Base-by-base conservation (phyloP, 1,140 invertebrate genomes). In the Pseudomyrmex gracilis region DNA sequence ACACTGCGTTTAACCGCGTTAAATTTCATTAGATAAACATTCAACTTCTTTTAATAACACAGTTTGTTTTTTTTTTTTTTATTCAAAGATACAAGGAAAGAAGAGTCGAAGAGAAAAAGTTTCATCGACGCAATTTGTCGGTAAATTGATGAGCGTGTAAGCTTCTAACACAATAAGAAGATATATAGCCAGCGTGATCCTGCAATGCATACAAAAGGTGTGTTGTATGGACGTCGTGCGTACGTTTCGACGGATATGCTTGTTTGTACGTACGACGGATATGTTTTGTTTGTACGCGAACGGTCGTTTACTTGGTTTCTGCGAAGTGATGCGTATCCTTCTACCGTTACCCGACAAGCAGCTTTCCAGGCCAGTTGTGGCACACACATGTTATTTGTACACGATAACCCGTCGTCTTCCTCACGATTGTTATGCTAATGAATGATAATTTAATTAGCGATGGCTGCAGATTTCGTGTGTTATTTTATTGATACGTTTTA, bases 311-410 rank as follows among this genome's bases (percentile, higher is more conserved):
- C 53, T 47, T 34, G 10, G 8, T 17, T 47, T 22, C 10, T 53
- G 10, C 20, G 9, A 82, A 73, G 24, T 55, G 43, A n/a, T 20
- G 20, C 24, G 49, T 17, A 49, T 73, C 55, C 55, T 85, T 85
- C 64, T 22, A 63, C 64, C 58, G 12, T 45, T 82, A 76, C 20
- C 5, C 51, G n/a, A 12, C 24, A 22, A 20, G 12, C 20, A 55
- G 60, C 24, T 77, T 24, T 24, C 12, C n/a, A 15, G 53, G 9
- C 47, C 15, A 63, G 17, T 47, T 17, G 49, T 22, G 10, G 13
- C 8, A 64, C 60, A 71, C n/a, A 58, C 17, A 15, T 34, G 47
- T 15, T 77, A 77, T 67, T 77, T 55, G 5, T 22, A 43, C 12
- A 43, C 12, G 17, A 68, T 78, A 47, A 17, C 4, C 24, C 58